Base-by-base conservation (phyloP, 2,888 invertebrate species). In the Brassicogethes aeneus region DNA sequence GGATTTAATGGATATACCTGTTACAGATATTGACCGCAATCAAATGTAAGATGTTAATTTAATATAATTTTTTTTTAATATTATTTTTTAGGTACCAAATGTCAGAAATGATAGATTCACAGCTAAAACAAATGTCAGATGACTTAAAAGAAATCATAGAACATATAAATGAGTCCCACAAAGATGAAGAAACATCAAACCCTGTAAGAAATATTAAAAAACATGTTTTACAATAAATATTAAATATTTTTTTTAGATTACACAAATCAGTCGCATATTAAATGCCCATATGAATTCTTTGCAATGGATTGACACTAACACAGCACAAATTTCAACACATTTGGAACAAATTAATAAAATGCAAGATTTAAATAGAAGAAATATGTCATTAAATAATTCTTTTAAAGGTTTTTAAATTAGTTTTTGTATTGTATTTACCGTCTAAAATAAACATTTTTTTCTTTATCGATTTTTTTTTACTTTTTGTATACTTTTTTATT, bases 281-380 rank as follows among this genome's bases (percentile, higher is more conserved):
- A 95, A 94, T 70, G 92, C 94, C 0, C 96, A 96, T 63, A 94
- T 94, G 85, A 92, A 91, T 35, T 92, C 93, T 0, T 74, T 96
- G 61, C 91, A 94, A 55, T 95, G 93, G 93, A 80, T 96, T 32
- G 94, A 95, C 62, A 80, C 84, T 48, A 86, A 87, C 40, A 84
- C 90, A 2, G 77, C 81, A 0, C 75, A 82, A 46, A 80, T 93
- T 29, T 79, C 81, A 14, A 79, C 81, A 15, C 85, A 85, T 55
- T 72, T 92, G 36, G 90, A 92, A 56, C 85, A 89, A 40, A 76
- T 93, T 16, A 79, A 83, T 15, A 84, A 85, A 46, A 80, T 89
- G 55, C 85, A 86, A 57, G 85, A 86, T 46, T 77, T 79, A 0
- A 76, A 88, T 39, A 72, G 85, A 40, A 73, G 84, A 47, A 88